These are phyloP conservation scores for Drosophila mulleri DNA, from an alignment of 2,888 invertebrate genomes.

Conservation along the genomic window DNA sequence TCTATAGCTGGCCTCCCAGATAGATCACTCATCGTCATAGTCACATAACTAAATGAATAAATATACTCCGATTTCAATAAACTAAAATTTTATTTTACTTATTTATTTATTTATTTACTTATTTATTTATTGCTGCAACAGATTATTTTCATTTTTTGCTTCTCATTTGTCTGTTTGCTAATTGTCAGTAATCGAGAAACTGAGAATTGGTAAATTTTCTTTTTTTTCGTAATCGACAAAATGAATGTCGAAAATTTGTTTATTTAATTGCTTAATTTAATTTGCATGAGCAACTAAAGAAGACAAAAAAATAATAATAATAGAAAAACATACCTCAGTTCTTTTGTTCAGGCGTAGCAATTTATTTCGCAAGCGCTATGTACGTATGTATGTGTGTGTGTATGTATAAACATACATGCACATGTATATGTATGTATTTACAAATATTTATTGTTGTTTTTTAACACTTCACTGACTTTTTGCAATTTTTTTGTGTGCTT, in stretches of 20 bases:
- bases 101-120: too few relatives aligned
- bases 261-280: constrained; percentile 73
- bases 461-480: constrained; percentile 70
- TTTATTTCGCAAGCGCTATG: constrained; percentile 62
- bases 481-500: constrained; percentile 10
- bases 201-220: constrained; percentile 35
- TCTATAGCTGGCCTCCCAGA: neutral
- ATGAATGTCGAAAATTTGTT: constrained; percentile 33
- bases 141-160: neutral
- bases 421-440: constrained; percentile 4
- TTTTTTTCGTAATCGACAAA: constrained; percentile 23
- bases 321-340: constrained; percentile 65
- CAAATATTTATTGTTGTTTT: constrained; percentile 37
- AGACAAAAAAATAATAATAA: constrained; percentile 13
- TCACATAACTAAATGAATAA: neutral
- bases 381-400: neutral
- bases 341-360: constrained; percentile 73
- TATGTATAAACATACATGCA: constrained; percentile 5
- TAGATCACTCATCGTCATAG: too few relatives aligned
- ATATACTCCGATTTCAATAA: neutral
- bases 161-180: neutral
- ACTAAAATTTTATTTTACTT: neutral
- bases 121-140: neutral
- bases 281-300: constrained; percentile 64
- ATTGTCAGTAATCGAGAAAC: constrained; percentile 32